Evolutionary conservation across 2,113 vertebrate species (phyloP).

Genomic region (Bubo blakistoni): DNA sequence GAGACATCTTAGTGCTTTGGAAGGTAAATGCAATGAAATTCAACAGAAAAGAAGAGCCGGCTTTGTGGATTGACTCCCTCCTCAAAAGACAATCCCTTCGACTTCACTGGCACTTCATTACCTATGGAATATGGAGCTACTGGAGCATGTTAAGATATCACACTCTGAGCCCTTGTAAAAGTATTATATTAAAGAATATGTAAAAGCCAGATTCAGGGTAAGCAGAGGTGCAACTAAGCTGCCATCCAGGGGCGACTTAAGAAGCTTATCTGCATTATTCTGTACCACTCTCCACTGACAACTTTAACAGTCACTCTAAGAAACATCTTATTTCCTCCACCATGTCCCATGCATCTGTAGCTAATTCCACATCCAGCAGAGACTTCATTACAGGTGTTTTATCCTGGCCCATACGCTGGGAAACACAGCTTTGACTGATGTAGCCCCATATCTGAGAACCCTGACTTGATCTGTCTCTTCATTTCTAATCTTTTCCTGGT

Average conservation of each 20-base stretch:
- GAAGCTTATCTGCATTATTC: slow-evolving; percentile 42
- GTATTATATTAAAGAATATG: not conserved
- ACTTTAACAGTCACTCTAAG: not conserved
- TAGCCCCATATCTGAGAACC: not conserved
- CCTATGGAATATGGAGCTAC: not conserved
- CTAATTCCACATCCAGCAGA: not conserved
- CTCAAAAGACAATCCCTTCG: not conserved
- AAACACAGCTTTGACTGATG: not conserved
- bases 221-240: slow-evolving; percentile 32
- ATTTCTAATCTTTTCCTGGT: not conserved
- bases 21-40: not conserved
- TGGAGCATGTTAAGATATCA: not conserved
- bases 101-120: slow-evolving; percentile 3
- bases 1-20: not conserved
- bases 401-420: accelerated
- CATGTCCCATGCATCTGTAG: not conserved
- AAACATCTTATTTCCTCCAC: slow-evolving; percentile 14
- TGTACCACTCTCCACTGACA: not conserved
- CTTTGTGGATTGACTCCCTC: not conserved
- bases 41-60: not conserved
- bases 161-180: not conserved
- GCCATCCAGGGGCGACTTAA: slow-evolving; percentile 24
- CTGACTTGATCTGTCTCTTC: not conserved
- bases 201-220: not conserved
- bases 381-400: not conserved